Base-by-base conservation (phyloP, 2,797 vertebrate species). In the Aeoliscus strigatus region DNA sequence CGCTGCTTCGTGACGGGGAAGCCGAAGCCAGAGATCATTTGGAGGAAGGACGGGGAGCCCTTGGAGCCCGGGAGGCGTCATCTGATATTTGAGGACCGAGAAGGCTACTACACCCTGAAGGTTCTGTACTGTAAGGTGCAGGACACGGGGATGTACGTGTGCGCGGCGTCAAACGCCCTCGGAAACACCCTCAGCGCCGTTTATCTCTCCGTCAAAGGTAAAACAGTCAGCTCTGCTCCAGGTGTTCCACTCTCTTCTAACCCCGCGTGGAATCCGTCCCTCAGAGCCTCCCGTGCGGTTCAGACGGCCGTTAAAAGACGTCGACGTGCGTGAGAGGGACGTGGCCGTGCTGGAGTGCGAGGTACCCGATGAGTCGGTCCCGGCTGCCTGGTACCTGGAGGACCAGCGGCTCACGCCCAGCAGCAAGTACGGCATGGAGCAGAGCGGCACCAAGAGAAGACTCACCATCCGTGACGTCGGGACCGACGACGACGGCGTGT, bases 91-190 rank as follows among this genome's bases (percentile, higher is more conserved):
- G 94, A 97, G 71, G 96, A 98, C 66, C 85, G 93, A 14, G 94
- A 97, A 27, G 96, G 96, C 1, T 96, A 94, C 83, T 98, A 94
- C 76, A 96, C 93, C 3, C 89, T 98, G 14, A 98, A 98, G 73
- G 90, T 98, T 47, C 87, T 98, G 50, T 98, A 97, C 83, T 94
- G 94, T 65, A 95, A 93, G 44, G 87, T 88, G 15, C 84, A 89
- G 59, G 94, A 98, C 41, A 84, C 88, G 1, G 96, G 95, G 1
- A 87, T 98, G 30, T 98, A 98, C 1, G 72, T 95, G 27, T 98
- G 96, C 33, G 92, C 91, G 0, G 96, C 96, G 0, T 96, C 93
- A 59, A 98, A 98, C 44, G 78, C 91, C 0, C 90, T 96, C 0
- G 95, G 96, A 52, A 91, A 96, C 79, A 98, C 96, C 0, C 90